Conservation (phyloP, 2,797 vertebrate genomes). For the Sciaenops ocellatus region DNA sequence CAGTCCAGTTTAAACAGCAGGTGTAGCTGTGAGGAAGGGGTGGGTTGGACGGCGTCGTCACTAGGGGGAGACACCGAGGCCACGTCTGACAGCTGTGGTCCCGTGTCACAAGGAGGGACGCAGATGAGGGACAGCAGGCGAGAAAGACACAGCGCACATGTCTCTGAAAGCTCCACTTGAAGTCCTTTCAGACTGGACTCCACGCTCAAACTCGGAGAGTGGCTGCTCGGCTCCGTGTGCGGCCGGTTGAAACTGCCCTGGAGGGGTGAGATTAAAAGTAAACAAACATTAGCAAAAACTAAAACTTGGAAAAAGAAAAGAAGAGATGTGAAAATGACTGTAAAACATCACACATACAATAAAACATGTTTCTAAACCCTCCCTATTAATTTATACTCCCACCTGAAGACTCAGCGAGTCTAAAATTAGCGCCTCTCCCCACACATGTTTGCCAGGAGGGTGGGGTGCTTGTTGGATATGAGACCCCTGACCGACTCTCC, state of each 20-base stretch:
- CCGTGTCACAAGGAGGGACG: constrained; percentile 25
- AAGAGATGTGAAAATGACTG: too few species aligned
- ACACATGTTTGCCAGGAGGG: constrained; percentile 95
- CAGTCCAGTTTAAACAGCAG: constrained; percentile 92
- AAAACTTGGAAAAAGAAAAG: neutral
- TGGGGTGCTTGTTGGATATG: constrained; percentile 97
- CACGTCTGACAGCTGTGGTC: constrained; percentile 49
- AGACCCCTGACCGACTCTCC: constrained; percentile 97
- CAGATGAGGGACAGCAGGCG: constrained; percentile 89
- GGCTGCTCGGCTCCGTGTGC: constrained; percentile 79
- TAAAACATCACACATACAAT: neutral
- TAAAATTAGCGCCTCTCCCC: constrained; percentile 96
- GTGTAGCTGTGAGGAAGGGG: constrained; percentile 68
- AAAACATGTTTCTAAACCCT: neutral
- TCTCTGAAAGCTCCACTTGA: constrained; percentile 95
- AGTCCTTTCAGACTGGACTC: constrained; percentile 93
- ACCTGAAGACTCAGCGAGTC: constrained; percentile 95
- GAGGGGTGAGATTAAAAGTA: constrained; percentile 14
- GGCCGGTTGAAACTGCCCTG: constrained; percentile 94
- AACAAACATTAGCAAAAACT: neutral
- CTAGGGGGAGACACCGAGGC: constrained; percentile 49
- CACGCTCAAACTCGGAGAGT: constrained; percentile 87
- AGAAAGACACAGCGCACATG: constrained; percentile 93
- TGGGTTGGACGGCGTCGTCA: constrained; percentile 29
- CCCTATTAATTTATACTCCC: constrained; percentile 1